phyloP scores from a whole-genome alignment of 2,113 vertebrate genomes.

The Panurus biarmicus region DNA sequence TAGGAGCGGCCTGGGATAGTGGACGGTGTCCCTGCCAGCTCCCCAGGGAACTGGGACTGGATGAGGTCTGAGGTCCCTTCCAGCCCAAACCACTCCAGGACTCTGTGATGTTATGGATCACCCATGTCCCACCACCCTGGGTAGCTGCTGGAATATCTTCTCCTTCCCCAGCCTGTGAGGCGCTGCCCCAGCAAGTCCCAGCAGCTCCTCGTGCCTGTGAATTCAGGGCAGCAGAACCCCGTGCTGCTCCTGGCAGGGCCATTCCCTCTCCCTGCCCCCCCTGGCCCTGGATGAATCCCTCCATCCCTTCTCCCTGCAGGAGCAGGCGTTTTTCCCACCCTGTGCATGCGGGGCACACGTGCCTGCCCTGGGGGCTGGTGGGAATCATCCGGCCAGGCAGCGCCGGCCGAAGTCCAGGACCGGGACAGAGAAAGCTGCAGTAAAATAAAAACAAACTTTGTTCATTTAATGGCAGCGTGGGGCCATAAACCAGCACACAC shows the following conservation, averaged over 20 bases:
- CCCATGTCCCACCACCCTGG: neutral
- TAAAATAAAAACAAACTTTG: neutral
- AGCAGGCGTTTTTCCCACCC: neutral
- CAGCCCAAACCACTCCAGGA: neutral
- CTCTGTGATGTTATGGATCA: neutral
- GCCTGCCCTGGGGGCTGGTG: fast-evolving
- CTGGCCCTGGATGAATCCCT: fast-evolving
- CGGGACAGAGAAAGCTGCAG: neutral
- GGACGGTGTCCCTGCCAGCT: neutral
- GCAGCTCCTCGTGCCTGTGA: fast-evolving
- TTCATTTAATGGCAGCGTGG: neutral
- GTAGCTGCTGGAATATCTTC: neutral
- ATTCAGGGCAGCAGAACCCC: neutral
- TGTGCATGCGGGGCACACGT: fast-evolving
- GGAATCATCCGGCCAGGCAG: neutral
- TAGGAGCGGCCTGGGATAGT: neutral
- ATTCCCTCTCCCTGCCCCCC: neutral
- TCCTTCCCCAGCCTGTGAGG: neutral
- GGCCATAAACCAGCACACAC: neutral
- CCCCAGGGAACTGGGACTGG: neutral
- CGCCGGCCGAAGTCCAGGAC: neutral
- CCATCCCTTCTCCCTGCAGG: fast-evolving
- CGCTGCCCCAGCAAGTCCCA: neutral
- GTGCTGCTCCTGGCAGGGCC: neutral
- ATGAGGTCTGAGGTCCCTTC: neutral